phyloP scores from a whole-genome alignment of 2,888 invertebrate species.

The Seira musarum region DNA sequence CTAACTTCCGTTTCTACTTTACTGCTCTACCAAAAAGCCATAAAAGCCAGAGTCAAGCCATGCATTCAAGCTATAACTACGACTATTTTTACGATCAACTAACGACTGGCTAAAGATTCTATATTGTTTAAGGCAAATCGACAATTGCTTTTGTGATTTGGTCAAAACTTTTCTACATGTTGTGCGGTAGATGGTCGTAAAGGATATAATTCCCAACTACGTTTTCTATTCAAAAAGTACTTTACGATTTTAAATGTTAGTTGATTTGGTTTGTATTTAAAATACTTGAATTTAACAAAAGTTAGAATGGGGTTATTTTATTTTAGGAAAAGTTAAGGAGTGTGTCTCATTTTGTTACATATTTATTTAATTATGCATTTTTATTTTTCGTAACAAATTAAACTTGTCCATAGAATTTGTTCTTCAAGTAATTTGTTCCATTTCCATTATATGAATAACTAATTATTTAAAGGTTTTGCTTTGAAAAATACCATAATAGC shows the following conservation, averaged over 20 bases:
- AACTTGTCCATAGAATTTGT: neutral
- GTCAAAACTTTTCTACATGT: neutral
- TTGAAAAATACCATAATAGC: neutral
- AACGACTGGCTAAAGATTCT: neutral
- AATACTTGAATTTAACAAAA: no score
- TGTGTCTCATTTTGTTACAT: neutral
- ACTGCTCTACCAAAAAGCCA: neutral
- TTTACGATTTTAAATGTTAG: no score
- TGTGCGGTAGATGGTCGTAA: neutral
- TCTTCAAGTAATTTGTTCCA: neutral
- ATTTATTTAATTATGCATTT: no score
- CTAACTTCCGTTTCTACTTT: constrained; percentile 10
- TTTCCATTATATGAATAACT: neutral
- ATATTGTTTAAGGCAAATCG: neutral
- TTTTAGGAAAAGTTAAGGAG: no score
- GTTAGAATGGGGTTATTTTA: no score
- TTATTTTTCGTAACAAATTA: no score
- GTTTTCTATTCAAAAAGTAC: neutral
- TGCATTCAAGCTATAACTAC: neutral
- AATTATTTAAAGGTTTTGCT: neutral
- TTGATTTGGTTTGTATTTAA: no score
- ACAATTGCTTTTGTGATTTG: no score
- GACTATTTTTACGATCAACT: neutral
- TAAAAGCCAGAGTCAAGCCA: constrained; percentile 10
- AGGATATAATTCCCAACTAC: neutral